Conservation (phyloP, 2,888 invertebrate species). For the Drepana falcataria region DNA sequence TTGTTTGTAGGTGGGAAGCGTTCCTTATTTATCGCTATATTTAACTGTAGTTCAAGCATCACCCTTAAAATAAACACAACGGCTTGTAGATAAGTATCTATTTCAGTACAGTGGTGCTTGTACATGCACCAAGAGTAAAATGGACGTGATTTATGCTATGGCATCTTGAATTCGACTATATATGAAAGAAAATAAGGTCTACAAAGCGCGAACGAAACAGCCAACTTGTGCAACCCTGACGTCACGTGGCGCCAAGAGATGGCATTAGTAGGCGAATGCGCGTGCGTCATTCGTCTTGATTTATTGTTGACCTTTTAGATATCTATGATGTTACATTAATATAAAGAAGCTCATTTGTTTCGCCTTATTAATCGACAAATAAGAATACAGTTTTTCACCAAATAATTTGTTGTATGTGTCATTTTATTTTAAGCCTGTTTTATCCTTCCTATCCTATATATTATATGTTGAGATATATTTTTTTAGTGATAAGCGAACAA, state of each 20-base stretch:
- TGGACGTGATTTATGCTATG: slow-evolving; percentile 23
- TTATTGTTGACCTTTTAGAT: slow-evolving; percentile 36
- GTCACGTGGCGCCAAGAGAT: slow-evolving; percentile 45
- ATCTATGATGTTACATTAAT: neutral
- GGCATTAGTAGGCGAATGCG: slow-evolving; percentile 34
- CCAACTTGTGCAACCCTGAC: slow-evolving; percentile 18
- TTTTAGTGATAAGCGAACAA: no score
- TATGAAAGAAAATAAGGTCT: neutral
- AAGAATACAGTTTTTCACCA: no score
- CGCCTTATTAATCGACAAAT: no score
- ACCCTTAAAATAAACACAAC: slow-evolving; percentile 8
- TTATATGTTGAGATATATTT: no score
- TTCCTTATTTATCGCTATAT: neutral
- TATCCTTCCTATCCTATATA: no score
- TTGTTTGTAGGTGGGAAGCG: neutral
- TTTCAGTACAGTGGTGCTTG: slow-evolving; percentile 22
- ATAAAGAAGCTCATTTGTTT: neutral
- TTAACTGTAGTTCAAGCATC: slow-evolving; percentile 1
- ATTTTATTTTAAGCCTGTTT: no score
- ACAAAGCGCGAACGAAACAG: neutral
- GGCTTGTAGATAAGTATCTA: slow-evolving; percentile 14
- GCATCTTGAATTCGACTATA: slow-evolving; percentile 5
- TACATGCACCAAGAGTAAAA: slow-evolving; percentile 26
- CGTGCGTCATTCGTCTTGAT: slow-evolving; percentile 31
- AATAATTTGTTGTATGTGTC: no score